Base-by-base conservation (phyloP, 2,888 invertebrate genomes). In the Ornithoptera priamus region DNA sequence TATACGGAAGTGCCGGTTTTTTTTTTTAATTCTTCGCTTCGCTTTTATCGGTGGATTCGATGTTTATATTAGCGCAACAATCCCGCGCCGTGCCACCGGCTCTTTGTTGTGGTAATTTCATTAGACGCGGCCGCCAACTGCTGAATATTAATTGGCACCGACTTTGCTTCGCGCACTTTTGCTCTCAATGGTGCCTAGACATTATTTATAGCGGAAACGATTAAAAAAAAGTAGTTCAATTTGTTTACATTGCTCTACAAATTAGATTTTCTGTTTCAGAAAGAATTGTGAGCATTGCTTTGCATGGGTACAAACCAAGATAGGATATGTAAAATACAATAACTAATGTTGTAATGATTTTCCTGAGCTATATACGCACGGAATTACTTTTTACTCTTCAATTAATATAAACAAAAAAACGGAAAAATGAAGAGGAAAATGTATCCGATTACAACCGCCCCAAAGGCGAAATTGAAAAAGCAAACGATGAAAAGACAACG, bases 91-190 rank as follows among this genome's bases (percentile, higher is more conserved):
- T 80, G 81, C 77, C 78, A 78, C 75, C 76, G 73, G 75, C 80
- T 85, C 90, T 90, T 90, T 90, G 90, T 90, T 87, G 90, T 88
- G 90, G 86, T 90, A 88, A 90, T 90, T 88, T 87, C 87, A 88
- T 90, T 88, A 88, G 85, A 83, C 80, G 81, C 80, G 85, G 81
- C 82, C 85, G 83, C 83, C 81, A 76, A 77, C 79, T 81, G 84
- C 80, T 85, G 89, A 86, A 90, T 90, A 88, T 88, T 89, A 87
- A 90, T 90, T 83, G 82, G 79, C 76, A 77, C 75, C 77, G 78
- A 79, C 80, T 82, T 77, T 70, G 73, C 75, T 74, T 76, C 76
- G 75, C 79, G 77, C 83, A 82, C 83, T 86, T 82, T 85, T 81
- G 81, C 78, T 75, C 65, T 42, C 67, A 42, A 62, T 65, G 59